These are phyloP conservation scores for Brachymystax lenok DNA, from an alignment of 2,797 vertebrate species.

Conservation along the genomic window DNA sequence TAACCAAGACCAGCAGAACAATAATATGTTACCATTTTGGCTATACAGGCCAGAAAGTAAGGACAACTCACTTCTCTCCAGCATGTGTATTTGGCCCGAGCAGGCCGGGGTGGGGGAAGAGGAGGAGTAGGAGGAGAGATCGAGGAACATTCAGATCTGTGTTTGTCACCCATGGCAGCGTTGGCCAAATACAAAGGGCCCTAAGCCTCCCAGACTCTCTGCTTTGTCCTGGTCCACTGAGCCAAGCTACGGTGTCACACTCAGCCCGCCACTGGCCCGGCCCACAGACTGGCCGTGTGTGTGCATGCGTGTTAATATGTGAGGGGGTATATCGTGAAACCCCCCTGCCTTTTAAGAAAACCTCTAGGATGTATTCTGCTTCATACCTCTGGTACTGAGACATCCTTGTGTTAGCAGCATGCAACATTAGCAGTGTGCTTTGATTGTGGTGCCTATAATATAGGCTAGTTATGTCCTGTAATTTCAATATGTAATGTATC, in stretches of 20 bases:
- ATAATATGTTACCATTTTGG: background rate
- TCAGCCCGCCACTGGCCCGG: constrained; percentile 8
- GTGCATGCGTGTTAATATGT: background rate
- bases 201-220: constrained; percentile 46
- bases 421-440: background rate
- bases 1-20: background rate
- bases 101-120: background rate
- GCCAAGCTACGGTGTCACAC: constrained; percentile 38
- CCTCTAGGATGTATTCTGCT: background rate
- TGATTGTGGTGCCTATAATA: background rate
- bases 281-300: background rate
- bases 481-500: background rate
- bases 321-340: background rate
- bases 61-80: background rate
- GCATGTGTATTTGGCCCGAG: no score
- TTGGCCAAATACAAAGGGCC: constrained; percentile 46
- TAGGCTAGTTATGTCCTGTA: background rate
- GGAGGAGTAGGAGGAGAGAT: background rate
- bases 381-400: background rate
- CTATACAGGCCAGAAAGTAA: background rate
- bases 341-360: background rate
- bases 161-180: constrained; percentile 53
- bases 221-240: constrained; percentile 63
- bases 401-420: background rate
- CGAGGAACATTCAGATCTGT: constrained; percentile 33